Evolutionary conservation across 2,113 vertebrate species (phyloP).

Genomic region (Poeciliopsis prolifica): DNA sequence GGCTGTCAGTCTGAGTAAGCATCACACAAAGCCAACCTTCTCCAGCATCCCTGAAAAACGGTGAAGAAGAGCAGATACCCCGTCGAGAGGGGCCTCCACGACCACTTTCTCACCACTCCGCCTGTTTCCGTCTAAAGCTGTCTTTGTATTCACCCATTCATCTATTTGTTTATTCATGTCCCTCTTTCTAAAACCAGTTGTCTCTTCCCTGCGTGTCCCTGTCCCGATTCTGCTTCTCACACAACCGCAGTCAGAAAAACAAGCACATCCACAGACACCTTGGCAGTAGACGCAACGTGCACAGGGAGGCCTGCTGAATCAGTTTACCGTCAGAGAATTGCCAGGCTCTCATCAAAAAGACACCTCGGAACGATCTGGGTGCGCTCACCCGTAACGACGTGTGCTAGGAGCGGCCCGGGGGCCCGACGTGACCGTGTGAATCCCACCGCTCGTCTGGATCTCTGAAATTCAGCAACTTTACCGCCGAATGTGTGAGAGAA

Average conservation of each 20-base stretch:
- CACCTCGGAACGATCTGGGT: conserved; percentile 37
- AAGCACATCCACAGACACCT: conserved; percentile 8
- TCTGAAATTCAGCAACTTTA: conserved; percentile 41
- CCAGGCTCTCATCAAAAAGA: conserved; percentile 49
- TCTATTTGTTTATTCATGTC: conserved; percentile 59
- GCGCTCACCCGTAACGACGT: conserved; percentile 38
- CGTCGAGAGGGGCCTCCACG: conserved; percentile 42
- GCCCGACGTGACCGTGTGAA: conserved; percentile 12
- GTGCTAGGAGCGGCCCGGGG: conserved; percentile 39
- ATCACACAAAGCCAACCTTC: conserved; percentile 47
- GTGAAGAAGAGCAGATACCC: conserved; percentile 26
- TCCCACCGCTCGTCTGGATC: conserved; percentile 35
- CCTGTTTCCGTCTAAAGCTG: conserved; percentile 33
- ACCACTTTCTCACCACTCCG: conserved; percentile 43
- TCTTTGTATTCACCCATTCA: conserved; percentile 58
- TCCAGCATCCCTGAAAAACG: conserved; percentile 31
- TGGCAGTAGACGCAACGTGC: conserved; percentile 7
- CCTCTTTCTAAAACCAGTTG: conserved; percentile 41
- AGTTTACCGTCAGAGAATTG: conserved; percentile 38
- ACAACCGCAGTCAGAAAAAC: conserved; percentile 17
- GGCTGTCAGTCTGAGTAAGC: conserved; percentile 54
- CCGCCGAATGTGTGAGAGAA: conserved; percentile 24
- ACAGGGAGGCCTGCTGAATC: conserved; percentile 43
- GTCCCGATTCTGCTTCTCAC: conserved; percentile 23
- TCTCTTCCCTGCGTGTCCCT: conserved; percentile 15